Evolutionary conservation across 2,797 vertebrate genomes (phyloP).

Genomic region (Sitta carolinensis): DNA sequence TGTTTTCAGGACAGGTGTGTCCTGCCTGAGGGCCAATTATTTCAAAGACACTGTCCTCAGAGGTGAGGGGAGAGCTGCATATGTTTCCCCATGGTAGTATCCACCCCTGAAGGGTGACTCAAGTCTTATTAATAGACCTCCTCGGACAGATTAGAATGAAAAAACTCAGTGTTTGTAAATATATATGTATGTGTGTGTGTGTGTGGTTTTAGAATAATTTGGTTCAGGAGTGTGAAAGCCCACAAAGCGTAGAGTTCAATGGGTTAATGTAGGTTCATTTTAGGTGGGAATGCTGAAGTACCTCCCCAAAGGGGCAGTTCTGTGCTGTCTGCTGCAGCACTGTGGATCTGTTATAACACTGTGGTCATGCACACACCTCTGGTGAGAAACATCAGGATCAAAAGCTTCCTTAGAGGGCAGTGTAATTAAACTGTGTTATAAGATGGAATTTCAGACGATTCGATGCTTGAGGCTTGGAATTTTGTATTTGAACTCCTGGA

Average conservation of each 20-base stretch:
- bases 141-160: no score
- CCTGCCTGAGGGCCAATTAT: neutral
- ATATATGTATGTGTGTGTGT: neutral
- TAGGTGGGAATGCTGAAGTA: neutral
- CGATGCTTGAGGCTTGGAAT: neutral
- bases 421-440: neutral
- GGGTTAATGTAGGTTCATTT: neutral
- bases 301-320: no score
- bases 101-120: neutral
- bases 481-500: neutral
- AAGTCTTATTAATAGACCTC: no score
- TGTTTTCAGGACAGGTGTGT: neutral
- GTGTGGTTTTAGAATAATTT: neutral
- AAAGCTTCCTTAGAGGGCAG: neutral
- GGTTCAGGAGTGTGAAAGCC: neutral
- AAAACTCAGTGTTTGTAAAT: neutral
- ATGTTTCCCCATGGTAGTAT: rapidly evolving
- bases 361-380: neutral
- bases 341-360: neutral
- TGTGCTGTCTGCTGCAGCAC: neutral
- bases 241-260: neutral
- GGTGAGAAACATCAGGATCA: neutral
- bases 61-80: neutral
- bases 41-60: neutral
- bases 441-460: neutral